Evolutionary conservation across 2,888 invertebrate species (phyloP), one percentile per base, ranked within the genome.

Genomic region (Craniophora ligustri): DNA sequence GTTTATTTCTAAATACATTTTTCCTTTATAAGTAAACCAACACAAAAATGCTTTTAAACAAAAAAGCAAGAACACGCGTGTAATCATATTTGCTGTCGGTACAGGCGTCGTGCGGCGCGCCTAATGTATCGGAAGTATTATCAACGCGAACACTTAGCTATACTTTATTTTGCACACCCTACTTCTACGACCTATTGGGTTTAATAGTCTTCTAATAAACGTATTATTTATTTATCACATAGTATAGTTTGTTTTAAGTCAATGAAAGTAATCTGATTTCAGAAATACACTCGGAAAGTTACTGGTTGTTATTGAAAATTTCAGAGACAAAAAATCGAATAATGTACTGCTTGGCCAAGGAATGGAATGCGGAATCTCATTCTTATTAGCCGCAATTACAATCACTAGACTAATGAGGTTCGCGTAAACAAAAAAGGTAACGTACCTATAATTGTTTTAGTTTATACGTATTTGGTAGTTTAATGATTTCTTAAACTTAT

Each of bases 101-200:
- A 56, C 70, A 1, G 50, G 15, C 50, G 54, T 66, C 72, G 50
- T 65, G 74, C 35, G 61, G 77, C 50, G 79, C 42, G 67, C 53
- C 58, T 76, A 79, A 79, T 79, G 79, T 76, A 72, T 71, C 70
- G 74, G 72, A 78, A 76, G 67, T 62, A 64, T 76, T 70, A 47
- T 38, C 34, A 18, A 10, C 55, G 44, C 51, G 35, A 53, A 49
- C 57, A 66, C 64, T 64, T 57, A 38, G 36, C 42, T 23, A 31
- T 41, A 44, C 38, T 67, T 70, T 75, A 51, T 75, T 70, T 72
- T 66, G 55, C 53, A 45, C 47, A 60, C 58, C 46, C 45, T 49
- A 59, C 40, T 16, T 36, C 28, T 48, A 53, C 56, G 35, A 31
- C 31, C 38, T 56, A 54, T 61, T 41, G 45, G 35, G 47, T 50